Evolutionary conservation across 2,113 vertebrate species (phyloP), one percentile per base, ranked within the genome.

Genomic region (Lepisosteus oculatus): DNA sequence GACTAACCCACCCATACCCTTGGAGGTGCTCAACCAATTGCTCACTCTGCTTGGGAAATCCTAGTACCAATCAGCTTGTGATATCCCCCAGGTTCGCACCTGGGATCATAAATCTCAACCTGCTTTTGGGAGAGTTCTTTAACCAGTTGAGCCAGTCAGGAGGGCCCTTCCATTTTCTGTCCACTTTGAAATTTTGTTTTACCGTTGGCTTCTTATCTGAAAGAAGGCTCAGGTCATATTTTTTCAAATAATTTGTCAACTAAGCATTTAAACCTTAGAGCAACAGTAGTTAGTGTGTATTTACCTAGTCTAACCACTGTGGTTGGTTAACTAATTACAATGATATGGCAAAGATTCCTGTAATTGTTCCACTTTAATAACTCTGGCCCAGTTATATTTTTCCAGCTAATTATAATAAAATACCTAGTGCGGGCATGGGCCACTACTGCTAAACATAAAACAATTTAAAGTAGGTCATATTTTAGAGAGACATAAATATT

Each of bases 401-500:
- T 83, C 76, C 73, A 74, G 82, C 81, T 90, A 86, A 85, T 90
- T 90, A 89, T 86, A 89, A 89, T 89, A 85, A 84, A 93, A 91
- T 88, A 86, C 76, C 74, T 74, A 65, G 74, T 76, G 78, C 84
- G 79, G 83, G 85, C 79, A 76, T 78, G 75, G 78, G 76, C 72
- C 71, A 76, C 81, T 57, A 13, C 56, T 55, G 82, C 84, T 81
- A 78, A 85, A 87, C 84, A 59, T 76, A 77, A 72, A 85, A 78
- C 83, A 80, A 74, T 81, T 83, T 84, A 71, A 79, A 78, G 13
- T 75, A 80, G 75, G 76, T 76, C 75, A 73, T 85, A 75, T 65
- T 87, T 80, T 80, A 81, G 84, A 29, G 29, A 92, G 88, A 93
- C 90, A 85, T 80, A 94, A 94, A 92, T 93, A 88, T 93, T 95